Conservation (phyloP, 2,888 invertebrate genomes). For the Nephrotoma appendiculata region DNA sequence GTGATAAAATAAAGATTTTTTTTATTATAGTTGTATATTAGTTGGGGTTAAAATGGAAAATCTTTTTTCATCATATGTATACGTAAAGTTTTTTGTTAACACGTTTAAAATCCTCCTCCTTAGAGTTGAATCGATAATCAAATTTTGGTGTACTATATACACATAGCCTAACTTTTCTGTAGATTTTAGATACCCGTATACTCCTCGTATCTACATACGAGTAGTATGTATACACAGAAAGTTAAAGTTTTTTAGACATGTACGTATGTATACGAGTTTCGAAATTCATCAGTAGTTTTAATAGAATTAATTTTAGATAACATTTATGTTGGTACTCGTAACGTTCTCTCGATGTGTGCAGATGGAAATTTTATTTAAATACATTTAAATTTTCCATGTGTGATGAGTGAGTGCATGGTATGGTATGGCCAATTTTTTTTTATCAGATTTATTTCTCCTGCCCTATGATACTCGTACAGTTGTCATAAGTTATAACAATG, state of each 20-base stretch:
- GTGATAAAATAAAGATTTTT: background rate
- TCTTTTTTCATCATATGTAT: background rate
- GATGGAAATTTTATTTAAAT: background rate
- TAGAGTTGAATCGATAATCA: background rate
- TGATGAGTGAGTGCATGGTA: background rate
- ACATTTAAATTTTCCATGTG: background rate
- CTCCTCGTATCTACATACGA: background rate
- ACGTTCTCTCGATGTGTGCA: background rate
- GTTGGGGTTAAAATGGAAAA: background rate
- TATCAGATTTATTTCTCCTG: background rate
- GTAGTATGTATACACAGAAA: background rate
- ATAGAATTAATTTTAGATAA: background rate
- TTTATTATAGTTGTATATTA: background rate
- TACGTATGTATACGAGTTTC: background rate
- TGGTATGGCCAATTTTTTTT: background rate
- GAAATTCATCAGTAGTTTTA: background rate
- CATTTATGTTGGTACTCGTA: background rate
- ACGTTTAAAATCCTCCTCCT: background rate
- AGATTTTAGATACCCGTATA: background rate
- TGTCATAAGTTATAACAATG: background rate
- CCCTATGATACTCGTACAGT: background rate
- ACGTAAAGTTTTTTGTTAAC: background rate
- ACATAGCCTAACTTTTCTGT: background rate
- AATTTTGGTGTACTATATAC: background rate
- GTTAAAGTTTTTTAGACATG: background rate